Percentiles rank a stretch among this genome's conserved stretches.
Conservation (phyloP, 2,888 invertebrate species). For the Dermolepida albohirtum region DNA sequence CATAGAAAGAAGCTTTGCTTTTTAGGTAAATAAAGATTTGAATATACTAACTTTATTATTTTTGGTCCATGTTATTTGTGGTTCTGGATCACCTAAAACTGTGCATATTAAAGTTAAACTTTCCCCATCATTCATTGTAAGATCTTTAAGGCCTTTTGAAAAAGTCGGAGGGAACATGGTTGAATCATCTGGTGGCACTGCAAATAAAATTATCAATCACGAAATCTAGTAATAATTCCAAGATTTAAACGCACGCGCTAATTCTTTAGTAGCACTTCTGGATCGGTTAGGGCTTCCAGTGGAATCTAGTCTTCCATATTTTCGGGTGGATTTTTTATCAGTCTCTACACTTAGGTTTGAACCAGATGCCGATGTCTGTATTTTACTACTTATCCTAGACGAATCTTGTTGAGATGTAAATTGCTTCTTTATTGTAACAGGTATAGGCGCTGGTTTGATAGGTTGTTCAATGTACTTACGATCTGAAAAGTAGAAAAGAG, state of each 20-base stretch:
- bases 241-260: slow-evolving; percentile 78
- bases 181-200: slow-evolving; percentile 88
- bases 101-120: slow-evolving; percentile 84
- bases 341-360: slow-evolving; percentile 62
- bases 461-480: slow-evolving; percentile 89
- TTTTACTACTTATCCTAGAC: slow-evolving; percentile 56
- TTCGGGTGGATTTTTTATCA: slow-evolving; percentile 69
- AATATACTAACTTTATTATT: slow-evolving; percentile 74
- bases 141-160: slow-evolving; percentile 79
- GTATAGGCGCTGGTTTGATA: slow-evolving; percentile 81
- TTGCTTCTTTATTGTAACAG: slow-evolving; percentile 74
- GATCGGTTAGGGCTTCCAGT: slow-evolving; percentile 88
- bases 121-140: slow-evolving; percentile 89
- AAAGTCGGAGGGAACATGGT: slow-evolving; percentile 90
- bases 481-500: slow-evolving; percentile 67
- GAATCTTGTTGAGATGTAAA: slow-evolving; percentile 61
- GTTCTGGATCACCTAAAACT: slow-evolving; percentile 93
- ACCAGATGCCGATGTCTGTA: slow-evolving; percentile 64
- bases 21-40: no score
- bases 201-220: slow-evolving; percentile 48
- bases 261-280: slow-evolving; percentile 89
- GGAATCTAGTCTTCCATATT: slow-evolving; percentile 77
- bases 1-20: no score
- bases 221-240: neutral
- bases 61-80: slow-evolving; percentile 91